phyloP scores from a whole-genome alignment of 2,113 vertebrate species.

The Chroicocephalus ridibundus region DNA sequence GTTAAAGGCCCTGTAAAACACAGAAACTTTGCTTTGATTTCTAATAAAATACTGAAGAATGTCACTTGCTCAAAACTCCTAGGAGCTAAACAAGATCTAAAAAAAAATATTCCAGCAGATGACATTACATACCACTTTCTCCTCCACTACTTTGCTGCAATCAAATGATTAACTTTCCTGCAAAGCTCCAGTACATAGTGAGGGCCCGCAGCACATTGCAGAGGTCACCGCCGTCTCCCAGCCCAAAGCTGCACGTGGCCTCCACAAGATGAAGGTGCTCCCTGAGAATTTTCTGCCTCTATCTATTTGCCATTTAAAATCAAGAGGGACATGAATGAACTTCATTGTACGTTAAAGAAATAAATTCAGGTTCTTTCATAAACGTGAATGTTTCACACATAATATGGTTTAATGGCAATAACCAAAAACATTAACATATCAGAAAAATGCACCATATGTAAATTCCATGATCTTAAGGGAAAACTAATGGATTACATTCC shows the following conservation, averaged over 20 bases:
- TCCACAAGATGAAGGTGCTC: background rate
- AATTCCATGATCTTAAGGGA: slow-evolving; percentile 47
- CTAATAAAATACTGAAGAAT: background rate
- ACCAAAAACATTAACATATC: slow-evolving; percentile 1
- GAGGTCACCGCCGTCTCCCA: background rate
- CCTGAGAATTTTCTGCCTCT: background rate
- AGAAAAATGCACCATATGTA: slow-evolving; percentile 10
- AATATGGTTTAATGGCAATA: slow-evolving; percentile 42
- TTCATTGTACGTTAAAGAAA: background rate
- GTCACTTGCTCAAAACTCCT: background rate
- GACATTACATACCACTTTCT: background rate
- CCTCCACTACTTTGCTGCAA: background rate
- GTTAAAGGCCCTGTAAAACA: background rate
- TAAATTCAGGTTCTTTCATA: background rate
- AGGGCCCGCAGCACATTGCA: background rate
- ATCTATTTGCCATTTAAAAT: background rate
- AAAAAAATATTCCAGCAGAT: background rate
- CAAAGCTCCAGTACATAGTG: background rate
- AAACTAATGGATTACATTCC: slow-evolving; percentile 47
- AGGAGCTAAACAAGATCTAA: background rate
- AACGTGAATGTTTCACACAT: slow-evolving; percentile 8
- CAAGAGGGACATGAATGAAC: background rate
- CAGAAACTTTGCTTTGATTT: background rate
- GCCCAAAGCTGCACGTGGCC: background rate
- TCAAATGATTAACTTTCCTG: background rate